phyloP scores from a whole-genome alignment of 1,140 invertebrate genomes.

The Oreohelix idahoensis region DNA sequence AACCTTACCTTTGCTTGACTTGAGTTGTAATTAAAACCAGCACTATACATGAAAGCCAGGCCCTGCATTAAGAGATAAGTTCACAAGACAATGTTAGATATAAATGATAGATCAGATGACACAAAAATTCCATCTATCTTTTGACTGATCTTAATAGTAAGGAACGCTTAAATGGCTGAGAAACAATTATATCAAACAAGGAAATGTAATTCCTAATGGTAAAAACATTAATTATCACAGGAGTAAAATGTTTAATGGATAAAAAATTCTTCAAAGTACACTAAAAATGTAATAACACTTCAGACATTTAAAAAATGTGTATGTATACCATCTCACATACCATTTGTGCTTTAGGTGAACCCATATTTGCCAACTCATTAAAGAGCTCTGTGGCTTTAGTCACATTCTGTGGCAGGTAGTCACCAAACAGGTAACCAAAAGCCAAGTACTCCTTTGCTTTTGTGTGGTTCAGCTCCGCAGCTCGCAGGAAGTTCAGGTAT shows the following conservation, averaged over 20 bases:
- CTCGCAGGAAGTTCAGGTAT: constrained; percentile 77
- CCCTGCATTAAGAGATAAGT: constrained; percentile 77
- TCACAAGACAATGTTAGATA: too few relatives aligned
- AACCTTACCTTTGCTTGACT: constrained; percentile 82
- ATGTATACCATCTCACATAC: too few relatives aligned
- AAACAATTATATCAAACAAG: too few relatives aligned
- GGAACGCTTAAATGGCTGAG: too few relatives aligned
- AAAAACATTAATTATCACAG: too few relatives aligned
- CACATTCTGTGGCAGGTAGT: constrained; percentile 82
- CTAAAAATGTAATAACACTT: too few relatives aligned
- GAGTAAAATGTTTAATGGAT: too few relatives aligned
- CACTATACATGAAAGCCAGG: constrained; percentile 90
- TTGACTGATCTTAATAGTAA: too few relatives aligned
- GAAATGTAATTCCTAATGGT: too few relatives aligned
- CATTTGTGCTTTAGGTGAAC: constrained; percentile 90
- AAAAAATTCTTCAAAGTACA: too few relatives aligned
- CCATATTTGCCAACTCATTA: constrained; percentile 81
- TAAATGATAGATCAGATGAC: too few relatives aligned
- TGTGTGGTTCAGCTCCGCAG: constrained; percentile 84
- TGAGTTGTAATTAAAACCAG: constrained; percentile 86
- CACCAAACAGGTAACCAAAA: constrained; percentile 89
- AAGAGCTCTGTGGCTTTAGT: constrained; percentile 84
- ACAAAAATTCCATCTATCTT: too few relatives aligned
- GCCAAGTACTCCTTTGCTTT: constrained; percentile 87
- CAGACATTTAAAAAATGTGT: neutral